phyloP scores from a whole-genome alignment of 1,140 invertebrate species.

The Triops cancriformis region DNA sequence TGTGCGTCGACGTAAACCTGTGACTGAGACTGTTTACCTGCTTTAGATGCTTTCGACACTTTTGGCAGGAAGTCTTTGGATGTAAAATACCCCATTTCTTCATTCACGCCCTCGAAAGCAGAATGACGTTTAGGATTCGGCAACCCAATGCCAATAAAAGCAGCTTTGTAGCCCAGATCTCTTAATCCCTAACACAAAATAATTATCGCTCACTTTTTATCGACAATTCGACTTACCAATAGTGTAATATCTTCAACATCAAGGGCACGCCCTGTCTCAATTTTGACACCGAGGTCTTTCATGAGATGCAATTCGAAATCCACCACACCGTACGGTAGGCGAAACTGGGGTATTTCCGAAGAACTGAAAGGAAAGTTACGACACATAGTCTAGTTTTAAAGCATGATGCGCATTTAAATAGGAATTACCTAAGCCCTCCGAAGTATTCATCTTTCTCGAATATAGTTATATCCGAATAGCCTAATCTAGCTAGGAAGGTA shows the following conservation, averaged over 20 bases:
- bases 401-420: background rate
- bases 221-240: conserved; percentile 43
- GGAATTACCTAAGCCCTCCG: conserved; percentile 71
- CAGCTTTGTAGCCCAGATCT: conserved; percentile 58
- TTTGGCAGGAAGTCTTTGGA: conserved; percentile 88
- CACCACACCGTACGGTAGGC: conserved; percentile 84
- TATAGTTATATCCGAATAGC: conserved; percentile 83
- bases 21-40: conserved; percentile 45
- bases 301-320: conserved; percentile 88
- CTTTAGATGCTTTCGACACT: conserved; percentile 80
- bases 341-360: conserved; percentile 93
- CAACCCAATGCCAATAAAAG: conserved; percentile 91
- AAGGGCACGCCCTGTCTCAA: conserved; percentile 55
- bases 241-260: conserved; percentile 60
- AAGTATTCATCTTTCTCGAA: conserved; percentile 81
- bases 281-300: conserved; percentile 84
- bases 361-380: conserved; percentile 50
- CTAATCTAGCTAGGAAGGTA: conserved; percentile 84
- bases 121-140: conserved; percentile 76
- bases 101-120: conserved; percentile 68
- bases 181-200: conserved; percentile 50
- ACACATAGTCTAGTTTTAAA: background rate
- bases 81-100: conserved; percentile 83
- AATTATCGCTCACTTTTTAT: background rate
- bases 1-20: background rate